These are phyloP conservation scores for Vireo altiloquus DNA, from an alignment of 2,113 vertebrate species.

Conservation along the genomic window DNA sequence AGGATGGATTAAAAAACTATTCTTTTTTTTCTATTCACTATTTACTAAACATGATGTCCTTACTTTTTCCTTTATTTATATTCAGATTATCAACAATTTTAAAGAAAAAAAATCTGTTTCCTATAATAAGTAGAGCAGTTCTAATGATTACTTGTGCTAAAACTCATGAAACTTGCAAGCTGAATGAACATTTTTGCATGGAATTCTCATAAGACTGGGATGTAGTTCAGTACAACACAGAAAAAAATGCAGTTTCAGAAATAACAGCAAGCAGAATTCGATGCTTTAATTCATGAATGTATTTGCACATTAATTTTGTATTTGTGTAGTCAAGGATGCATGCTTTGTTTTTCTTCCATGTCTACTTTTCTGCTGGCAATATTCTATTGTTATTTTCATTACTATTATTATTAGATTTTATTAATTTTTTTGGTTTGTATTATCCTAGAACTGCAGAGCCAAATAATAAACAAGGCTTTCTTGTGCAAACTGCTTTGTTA, in stretches of 20 bases:
- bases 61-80: neutral
- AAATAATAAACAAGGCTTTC: constrained; percentile 1
- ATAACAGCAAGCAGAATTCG: neutral
- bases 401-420: neutral
- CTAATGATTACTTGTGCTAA: neutral
- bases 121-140: neutral
- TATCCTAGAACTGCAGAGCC: neutral
- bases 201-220: neutral
- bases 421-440: neutral
- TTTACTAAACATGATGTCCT: neutral
- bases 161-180: neutral
- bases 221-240: neutral
- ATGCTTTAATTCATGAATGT: constrained; percentile 19
- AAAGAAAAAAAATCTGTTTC: neutral
- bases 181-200: neutral
- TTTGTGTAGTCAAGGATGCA: neutral
- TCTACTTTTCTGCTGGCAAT: neutral
- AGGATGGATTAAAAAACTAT: neutral
- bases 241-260: neutral
- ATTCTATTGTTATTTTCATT: constrained; percentile 17
- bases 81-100: neutral
- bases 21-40: neutral
- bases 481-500: neutral
- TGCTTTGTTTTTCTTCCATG: neutral
- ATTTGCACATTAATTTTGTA: constrained; percentile 40